Evolutionary conservation across 2,888 invertebrate species (phyloP).

Genomic region (Germaria angustata): DNA sequence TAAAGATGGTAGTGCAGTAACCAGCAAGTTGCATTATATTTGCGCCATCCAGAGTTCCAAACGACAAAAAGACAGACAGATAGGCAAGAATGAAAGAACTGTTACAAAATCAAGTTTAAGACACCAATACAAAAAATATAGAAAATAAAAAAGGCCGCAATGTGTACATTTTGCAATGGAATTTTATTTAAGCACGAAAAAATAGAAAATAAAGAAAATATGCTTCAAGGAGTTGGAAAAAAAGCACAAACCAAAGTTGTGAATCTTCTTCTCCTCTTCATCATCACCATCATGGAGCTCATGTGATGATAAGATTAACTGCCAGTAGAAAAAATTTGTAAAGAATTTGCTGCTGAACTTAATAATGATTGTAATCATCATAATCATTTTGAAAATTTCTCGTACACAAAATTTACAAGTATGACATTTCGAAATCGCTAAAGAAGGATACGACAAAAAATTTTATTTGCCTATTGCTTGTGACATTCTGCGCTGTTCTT

Average conservation of each 20-base stretch:
- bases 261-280: slow-evolving; percentile 34
- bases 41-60: slow-evolving; percentile 11
- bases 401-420: slow-evolving; percentile 12
- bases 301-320: slow-evolving; percentile 32
- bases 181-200: slow-evolving; percentile 33
- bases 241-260: slow-evolving; percentile 39
- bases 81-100: slow-evolving; percentile 67
- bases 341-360: background rate
- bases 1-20: slow-evolving; percentile 12
- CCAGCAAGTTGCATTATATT: slow-evolving; percentile 48
- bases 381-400: slow-evolving; percentile 3
- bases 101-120: slow-evolving; percentile 69
- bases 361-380: slow-evolving; percentile 1
- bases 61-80: slow-evolving; percentile 46
- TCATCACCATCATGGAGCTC: background rate
- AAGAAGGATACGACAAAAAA: too few species aligned
- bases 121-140: slow-evolving; percentile 58
- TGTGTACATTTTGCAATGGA: slow-evolving; percentile 53
- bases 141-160: slow-evolving; percentile 38
- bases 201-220: background rate
- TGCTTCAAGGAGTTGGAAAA: slow-evolving; percentile 22
- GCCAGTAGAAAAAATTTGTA: background rate
- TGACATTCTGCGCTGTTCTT: too few species aligned
- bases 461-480: too few species aligned
- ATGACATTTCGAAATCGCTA: slow-evolving; percentile 11